phyloP scores from a whole-genome alignment of 2,888 invertebrate species.

The Phorcus lineatus region DNA sequence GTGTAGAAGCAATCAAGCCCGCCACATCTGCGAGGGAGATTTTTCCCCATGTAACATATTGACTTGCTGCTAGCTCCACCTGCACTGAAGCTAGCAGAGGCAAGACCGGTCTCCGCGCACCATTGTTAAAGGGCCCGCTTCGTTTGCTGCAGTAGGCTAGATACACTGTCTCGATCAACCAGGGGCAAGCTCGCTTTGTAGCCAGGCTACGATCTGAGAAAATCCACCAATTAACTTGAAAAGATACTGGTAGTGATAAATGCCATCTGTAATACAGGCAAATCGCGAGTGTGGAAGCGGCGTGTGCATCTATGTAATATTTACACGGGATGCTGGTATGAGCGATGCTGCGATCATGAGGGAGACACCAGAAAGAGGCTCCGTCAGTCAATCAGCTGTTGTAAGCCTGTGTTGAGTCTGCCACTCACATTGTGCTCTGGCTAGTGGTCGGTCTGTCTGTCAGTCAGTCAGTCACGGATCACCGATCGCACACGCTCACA shows the following conservation, averaged over 20 bases:
- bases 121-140: slow-evolving; percentile 21
- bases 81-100: not conserved
- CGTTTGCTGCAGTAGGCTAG: not conserved
- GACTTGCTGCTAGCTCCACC: not conserved
- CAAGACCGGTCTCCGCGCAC: not conserved
- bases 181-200: slow-evolving; percentile 5
- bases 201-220: slow-evolving; percentile 10
- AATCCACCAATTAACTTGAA: not conserved
- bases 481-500: not conserved
- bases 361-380: slow-evolving; percentile 17
- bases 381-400: slow-evolving; percentile 8
- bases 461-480: not conserved
- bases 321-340: slow-evolving; percentile 17
- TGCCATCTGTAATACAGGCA: slow-evolving; percentile 11
- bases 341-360: not conserved
- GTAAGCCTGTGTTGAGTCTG: not conserved
- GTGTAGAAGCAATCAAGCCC: slow-evolving; percentile 6
- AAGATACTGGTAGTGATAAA: slow-evolving; percentile 24
- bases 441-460: slow-evolving; percentile 9
- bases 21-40: slow-evolving; percentile 20
- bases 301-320: slow-evolving; percentile 5
- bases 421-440: slow-evolving; percentile 5
- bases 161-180: not conserved
- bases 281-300: not conserved
- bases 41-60: slow-evolving; percentile 15